These are phyloP conservation scores for Calliopsis andreniformis DNA, from an alignment of 1,140 invertebrate genomes.

Conservation along the genomic window DNA sequence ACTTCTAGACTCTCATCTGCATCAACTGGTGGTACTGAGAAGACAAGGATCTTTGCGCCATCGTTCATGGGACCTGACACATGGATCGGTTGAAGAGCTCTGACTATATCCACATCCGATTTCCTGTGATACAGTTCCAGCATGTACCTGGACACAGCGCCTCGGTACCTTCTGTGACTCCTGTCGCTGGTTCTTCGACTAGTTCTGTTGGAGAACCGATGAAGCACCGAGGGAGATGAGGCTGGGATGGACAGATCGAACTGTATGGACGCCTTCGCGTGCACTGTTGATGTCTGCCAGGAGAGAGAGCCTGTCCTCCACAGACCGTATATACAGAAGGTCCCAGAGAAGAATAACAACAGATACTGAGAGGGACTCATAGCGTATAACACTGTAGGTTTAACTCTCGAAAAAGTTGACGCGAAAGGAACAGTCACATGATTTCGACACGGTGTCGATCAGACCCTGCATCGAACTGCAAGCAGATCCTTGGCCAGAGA, in stretches of 20 bases:
- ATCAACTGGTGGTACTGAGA: slow-evolving; percentile 66
- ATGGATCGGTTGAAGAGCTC: slow-evolving; percentile 73
- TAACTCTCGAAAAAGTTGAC: neutral
- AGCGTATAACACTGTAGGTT: neutral
- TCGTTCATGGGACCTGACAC: slow-evolving; percentile 65
- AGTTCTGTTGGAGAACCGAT: slow-evolving; percentile 27
- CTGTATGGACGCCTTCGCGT: slow-evolving; percentile 73
- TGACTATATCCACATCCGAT: slow-evolving; percentile 73
- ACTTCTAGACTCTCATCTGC: slow-evolving; percentile 70
- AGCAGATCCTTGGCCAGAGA: slow-evolving; percentile 37
- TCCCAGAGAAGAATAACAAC: slow-evolving; percentile 47
- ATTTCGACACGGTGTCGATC: slow-evolving; percentile 33
- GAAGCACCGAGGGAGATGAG: slow-evolving; percentile 34
- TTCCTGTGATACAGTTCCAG: slow-evolving; percentile 74
- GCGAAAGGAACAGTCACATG: slow-evolving; percentile 5
- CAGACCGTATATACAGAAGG: slow-evolving; percentile 64
- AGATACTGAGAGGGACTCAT: slow-evolving; percentile 34
- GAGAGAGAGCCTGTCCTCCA: slow-evolving; percentile 70
- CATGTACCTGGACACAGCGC: slow-evolving; percentile 74
- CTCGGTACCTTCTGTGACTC: slow-evolving; percentile 58
- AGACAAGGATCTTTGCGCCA: slow-evolving; percentile 72
- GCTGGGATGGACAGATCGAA: slow-evolving; percentile 73
- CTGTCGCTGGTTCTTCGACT: slow-evolving; percentile 35
- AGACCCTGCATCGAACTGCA: slow-evolving; percentile 23
- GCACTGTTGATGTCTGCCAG: slow-evolving; percentile 62